phyloP scores from a whole-genome alignment of 2,888 invertebrate genomes.

The Nomada flava region DNA sequence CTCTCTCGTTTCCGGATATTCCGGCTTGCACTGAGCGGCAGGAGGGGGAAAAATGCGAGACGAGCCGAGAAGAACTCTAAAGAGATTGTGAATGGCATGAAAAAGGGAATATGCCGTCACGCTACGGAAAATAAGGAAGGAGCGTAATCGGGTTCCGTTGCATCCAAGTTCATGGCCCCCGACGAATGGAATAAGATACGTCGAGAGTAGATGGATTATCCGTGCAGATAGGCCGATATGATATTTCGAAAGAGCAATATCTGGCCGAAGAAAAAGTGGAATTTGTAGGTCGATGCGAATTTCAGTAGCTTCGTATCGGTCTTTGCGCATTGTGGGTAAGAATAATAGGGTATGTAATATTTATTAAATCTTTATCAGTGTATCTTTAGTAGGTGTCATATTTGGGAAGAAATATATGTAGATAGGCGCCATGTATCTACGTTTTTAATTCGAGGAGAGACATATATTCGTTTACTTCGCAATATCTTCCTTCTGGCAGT shows the following conservation, averaged over 20 bases:
- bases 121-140: slow-evolving; percentile 38
- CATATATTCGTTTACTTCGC: neutral
- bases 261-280: too few species aligned
- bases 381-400: too few species aligned
- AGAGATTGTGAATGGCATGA: slow-evolving; percentile 35
- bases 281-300: neutral
- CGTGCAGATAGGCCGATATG: neutral
- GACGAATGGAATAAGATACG: slow-evolving; percentile 35
- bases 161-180: slow-evolving; percentile 34
- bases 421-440: neutral
- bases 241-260: slow-evolving; percentile 6
- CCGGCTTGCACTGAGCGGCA: neutral
- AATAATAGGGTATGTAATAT: too few species aligned
- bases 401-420: too few species aligned
- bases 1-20: slow-evolving; percentile 50
- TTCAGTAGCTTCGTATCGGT: neutral
- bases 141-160: slow-evolving; percentile 53
- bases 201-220: slow-evolving; percentile 37
- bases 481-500: too few species aligned
- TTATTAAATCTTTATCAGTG: too few species aligned
- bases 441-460: neutral
- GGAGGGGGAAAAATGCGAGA: neutral
- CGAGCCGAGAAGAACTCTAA: slow-evolving; percentile 3
- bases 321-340: too few species aligned
- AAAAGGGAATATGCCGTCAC: slow-evolving; percentile 30